Conservation (phyloP, 1,140 invertebrate species). For the Trichogramma pretiosum region DNA sequence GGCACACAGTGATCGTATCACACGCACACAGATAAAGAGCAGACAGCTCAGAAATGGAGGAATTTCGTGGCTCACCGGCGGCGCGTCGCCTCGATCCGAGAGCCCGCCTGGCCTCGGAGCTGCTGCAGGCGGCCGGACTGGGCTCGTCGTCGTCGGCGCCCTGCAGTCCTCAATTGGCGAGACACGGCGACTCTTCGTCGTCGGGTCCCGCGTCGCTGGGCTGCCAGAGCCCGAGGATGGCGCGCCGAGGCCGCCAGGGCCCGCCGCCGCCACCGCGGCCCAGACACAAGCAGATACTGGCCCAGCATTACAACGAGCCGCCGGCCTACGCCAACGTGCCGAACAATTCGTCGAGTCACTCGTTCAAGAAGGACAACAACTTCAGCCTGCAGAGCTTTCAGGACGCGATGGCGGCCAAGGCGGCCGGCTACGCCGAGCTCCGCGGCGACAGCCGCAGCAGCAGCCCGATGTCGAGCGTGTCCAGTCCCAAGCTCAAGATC, state of each 20-base stretch:
- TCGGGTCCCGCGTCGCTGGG: conserved; percentile 17
- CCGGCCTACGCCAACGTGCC: conserved; percentile 46
- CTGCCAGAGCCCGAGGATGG: conserved; percentile 11
- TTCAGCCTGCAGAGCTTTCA: no score
- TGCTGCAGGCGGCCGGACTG: conserved; percentile 47
- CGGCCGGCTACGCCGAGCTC: conserved; percentile 38
- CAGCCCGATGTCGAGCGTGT: neutral
- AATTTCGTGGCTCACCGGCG: conserved; percentile 42
- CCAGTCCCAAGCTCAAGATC: conserved; percentile 23
- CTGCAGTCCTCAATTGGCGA: conserved; percentile 36
- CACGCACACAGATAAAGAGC: no score
- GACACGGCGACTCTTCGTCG: conserved; percentile 19
- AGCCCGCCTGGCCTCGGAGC: conserved; percentile 51
- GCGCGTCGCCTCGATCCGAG: conserved; percentile 67
- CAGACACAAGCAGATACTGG: conserved; percentile 29
- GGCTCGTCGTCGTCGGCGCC: conserved; percentile 48
- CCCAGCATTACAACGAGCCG: conserved; percentile 24
- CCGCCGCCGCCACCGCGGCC: conserved; percentile 46
- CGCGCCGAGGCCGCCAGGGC: conserved; percentile 51
- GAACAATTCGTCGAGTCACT: conserved; percentile 39
- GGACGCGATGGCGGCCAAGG: conserved; percentile 24
- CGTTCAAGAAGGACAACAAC: conserved; percentile 36
- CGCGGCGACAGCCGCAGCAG: conserved; percentile 19
- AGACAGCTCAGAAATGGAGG: conserved; percentile 40
- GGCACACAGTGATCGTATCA: no score